Base-by-base conservation (phyloP, 2,888 invertebrate genomes). In the Pogonocherus hispidulus region DNA sequence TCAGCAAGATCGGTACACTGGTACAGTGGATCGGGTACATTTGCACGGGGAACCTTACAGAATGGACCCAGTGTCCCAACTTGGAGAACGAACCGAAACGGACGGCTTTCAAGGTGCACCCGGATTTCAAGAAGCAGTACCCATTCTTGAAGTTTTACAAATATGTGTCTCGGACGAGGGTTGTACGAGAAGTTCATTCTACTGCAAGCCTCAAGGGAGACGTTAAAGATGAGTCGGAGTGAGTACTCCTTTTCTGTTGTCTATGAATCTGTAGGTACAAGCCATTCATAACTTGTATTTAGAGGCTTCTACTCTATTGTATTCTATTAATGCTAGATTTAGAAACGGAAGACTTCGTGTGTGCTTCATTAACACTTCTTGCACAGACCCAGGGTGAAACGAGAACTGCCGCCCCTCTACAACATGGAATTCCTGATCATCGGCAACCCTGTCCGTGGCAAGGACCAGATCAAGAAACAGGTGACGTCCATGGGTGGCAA, bases 1-100 rank as follows among this genome's bases (percentile, higher is more conserved):
- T 92, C 77, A 87, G 87, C 65, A 92, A 93, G 23, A 87, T 90
- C 67, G 94, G 95, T 3, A n/a, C n/a, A n/a, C n/a, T n/a, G n/a
- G n/a, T n/a, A n/a, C n/a, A n/a, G n/a, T n/a, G n/a, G n/a, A n/a
- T n/a, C n/a, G n/a, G n/a, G n/a, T 99, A 99, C 83, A 89, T 91
- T 71, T 99, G 99, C 84, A 66, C 79, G 84, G 90, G 90, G 23
- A 87, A 92, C 81, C 78, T 94, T 32, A 92, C 91, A 9, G 97
- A 96, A 82, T 99, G 97, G 96, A 92, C 94, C 0, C 95, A 94
- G 84, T 99, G 99, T 84, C 88, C 90, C 63, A 89, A 91, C 78
- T 89, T 91, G 0, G 74, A 73, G 0, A 90, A 90, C 77, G 90
- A 91, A 46, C 98, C 98, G 0, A 87, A 90, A 71, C 88, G 97